A percentile compares a stretch with the other conserved stretches of the same genome.
Conservation (phyloP, 2,888 invertebrate species). For the Drosophila merina region DNA sequence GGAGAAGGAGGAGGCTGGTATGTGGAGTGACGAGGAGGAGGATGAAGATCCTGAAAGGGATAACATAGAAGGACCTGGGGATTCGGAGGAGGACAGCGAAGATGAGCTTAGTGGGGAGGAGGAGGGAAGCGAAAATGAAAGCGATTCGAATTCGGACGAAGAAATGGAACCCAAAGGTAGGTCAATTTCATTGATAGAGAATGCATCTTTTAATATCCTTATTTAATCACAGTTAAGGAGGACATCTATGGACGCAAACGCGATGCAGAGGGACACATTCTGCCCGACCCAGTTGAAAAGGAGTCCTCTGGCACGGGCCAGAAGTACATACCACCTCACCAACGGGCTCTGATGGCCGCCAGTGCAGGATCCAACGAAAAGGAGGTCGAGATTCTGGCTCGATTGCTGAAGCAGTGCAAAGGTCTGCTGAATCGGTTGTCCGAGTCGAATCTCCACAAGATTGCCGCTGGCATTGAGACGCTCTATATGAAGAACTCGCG, state of each 20-base stretch:
- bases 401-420: slow-evolving; percentile 92
- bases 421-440: slow-evolving; percentile 93
- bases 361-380: slow-evolving; percentile 82
- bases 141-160: slow-evolving; percentile 8
- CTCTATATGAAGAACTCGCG: slow-evolving; percentile 92
- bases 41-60: slow-evolving; percentile 13
- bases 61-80: slow-evolving; percentile 20
- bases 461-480: slow-evolving; percentile 90
- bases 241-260: slow-evolving; percentile 97
- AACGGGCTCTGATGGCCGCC: slow-evolving; percentile 86
- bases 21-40: slow-evolving; percentile 75
- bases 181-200: background rate
- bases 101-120: slow-evolving; percentile 39
- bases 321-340: slow-evolving; percentile 93
- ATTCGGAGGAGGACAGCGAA: slow-evolving; percentile 1
- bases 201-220: background rate
- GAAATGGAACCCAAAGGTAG: slow-evolving; percentile 33
- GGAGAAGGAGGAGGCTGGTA: slow-evolving; percentile 63
- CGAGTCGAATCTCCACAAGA: slow-evolving; percentile 94
- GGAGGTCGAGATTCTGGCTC: slow-evolving; percentile 86
- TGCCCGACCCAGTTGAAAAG: slow-evolving; percentile 84
- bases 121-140: background rate
- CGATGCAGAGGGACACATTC: slow-evolving; percentile 91
- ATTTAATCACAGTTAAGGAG: slow-evolving; percentile 85
- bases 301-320: slow-evolving; percentile 81